Evolutionary conservation across 2,113 vertebrate genomes (phyloP), one percentile per base, ranked within the genome.

Genomic region (Uropsilus gracilis): DNA sequence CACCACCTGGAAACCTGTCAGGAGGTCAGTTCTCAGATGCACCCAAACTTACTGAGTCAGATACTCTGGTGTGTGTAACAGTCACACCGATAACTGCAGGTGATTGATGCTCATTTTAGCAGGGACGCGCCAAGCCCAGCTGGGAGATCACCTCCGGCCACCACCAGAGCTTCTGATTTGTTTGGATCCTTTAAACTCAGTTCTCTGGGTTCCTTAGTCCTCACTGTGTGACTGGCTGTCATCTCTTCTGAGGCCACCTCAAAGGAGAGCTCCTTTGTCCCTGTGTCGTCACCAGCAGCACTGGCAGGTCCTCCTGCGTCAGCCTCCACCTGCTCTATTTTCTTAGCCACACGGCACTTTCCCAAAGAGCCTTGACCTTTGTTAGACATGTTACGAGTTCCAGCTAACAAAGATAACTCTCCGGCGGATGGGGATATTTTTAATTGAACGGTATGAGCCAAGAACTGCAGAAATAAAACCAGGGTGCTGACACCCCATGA

Each of bases 361-460:
- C 34, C 72, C 69, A 30, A 72, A 82, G 78, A 44, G 17, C 48
- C 76, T 66, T 89, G 76, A 87, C 92, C 80, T 95, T 94, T 68
- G 22, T 66, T 32, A 39, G 92, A 44, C 48, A 18, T n/a, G 24
- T 80, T 92, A 57, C 69, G 83, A 86, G 57, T 93, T 93, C 89
- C 6, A 3, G 37, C 81, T 50, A 82, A 59, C 50, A 88, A 71
- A 95, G 93, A 82, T 83, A 92, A 64, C 77, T 80, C 91, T 46
- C 53, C 44, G 18, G 80, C 0, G 2, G 55, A 95, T 88, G 32
- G 48, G 85, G 90, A 69, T 84, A 55, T 89, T 97, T 91, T 96
- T 89, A 86, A 95, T 86, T 86, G 82, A 97, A 86, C 87, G 64
- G 63, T 80, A 30, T 84, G 80, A 91, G 68, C 78, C 76, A 39